A percentile compares a stretch with the other conserved stretches of the same genome.
Conservation (phyloP, 2,797 vertebrate species). For the Acanthiza pusilla region DNA sequence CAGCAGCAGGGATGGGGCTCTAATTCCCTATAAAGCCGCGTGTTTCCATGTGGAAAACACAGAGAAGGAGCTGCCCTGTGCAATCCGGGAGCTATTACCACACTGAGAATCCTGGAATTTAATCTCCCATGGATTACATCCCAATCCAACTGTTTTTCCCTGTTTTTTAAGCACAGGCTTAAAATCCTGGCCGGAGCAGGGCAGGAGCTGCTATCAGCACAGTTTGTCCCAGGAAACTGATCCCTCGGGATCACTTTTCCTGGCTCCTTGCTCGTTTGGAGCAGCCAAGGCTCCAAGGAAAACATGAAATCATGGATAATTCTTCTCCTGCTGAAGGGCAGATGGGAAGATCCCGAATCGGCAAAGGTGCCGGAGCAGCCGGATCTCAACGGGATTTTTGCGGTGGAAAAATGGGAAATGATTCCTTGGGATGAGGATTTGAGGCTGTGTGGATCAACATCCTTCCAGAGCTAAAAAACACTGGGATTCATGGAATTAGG, state of each 20-base stretch:
- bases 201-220: background rate
- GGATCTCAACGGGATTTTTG: background rate
- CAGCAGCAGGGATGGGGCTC: background rate
- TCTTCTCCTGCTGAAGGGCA: background rate
- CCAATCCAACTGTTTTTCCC: background rate
- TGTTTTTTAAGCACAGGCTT: background rate
- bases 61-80: background rate
- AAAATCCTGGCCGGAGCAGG: rapidly evolving
- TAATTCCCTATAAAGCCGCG: rapidly evolving
- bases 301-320: rapidly evolving
- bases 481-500: background rate
- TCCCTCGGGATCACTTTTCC: background rate
- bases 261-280: rapidly evolving
- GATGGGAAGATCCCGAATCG: rapidly evolving
- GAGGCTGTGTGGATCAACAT: background rate
- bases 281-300: background rate
- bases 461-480: background rate
- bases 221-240: background rate
- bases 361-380: background rate
- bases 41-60: rapidly evolving
- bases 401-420: background rate
- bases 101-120: background rate
- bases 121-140: background rate
- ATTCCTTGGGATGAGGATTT: background rate
- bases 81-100: background rate